Conservation (phyloP, 2,113 vertebrate genomes). For the Murina feae region DNA sequence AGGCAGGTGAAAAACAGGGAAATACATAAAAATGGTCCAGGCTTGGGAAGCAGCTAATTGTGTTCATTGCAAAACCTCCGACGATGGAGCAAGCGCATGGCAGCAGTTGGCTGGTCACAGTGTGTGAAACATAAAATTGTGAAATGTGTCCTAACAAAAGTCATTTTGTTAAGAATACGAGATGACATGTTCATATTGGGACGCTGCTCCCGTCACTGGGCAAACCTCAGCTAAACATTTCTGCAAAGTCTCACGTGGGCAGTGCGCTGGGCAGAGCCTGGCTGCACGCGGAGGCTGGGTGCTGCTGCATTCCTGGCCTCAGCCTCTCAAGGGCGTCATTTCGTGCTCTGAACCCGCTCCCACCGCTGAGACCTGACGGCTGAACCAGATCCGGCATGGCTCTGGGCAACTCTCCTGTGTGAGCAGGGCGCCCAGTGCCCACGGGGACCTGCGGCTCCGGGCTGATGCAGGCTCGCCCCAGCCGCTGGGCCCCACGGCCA, state of each 20-base stretch:
- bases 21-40: not conserved
- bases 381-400: not conserved
- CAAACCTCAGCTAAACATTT: constrained; percentile 49
- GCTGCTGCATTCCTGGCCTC: not conserved
- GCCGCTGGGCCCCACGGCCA: not conserved
- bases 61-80: not conserved
- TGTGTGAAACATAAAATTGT: constrained; percentile 43
- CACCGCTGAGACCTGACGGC: not conserved
- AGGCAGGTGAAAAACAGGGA: not conserved
- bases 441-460: not conserved
- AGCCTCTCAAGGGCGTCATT: not conserved
- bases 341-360: not conserved
- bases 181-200: not conserved
- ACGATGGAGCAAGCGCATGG: constrained; percentile 23
- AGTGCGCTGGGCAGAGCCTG: not conserved
- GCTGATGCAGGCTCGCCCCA: not conserved
- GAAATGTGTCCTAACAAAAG: constrained; percentile 51
- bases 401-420: not conserved
- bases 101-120: not conserved
- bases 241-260: not conserved
- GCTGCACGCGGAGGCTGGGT: not conserved
- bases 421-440: no score
- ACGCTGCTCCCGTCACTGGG: not conserved
- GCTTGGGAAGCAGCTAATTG: not conserved
- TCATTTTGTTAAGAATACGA: constrained; percentile 43